These are phyloP conservation scores for Acrobasis repandana DNA, from an alignment of 2,888 invertebrate genomes.

Conservation along the genomic window DNA sequence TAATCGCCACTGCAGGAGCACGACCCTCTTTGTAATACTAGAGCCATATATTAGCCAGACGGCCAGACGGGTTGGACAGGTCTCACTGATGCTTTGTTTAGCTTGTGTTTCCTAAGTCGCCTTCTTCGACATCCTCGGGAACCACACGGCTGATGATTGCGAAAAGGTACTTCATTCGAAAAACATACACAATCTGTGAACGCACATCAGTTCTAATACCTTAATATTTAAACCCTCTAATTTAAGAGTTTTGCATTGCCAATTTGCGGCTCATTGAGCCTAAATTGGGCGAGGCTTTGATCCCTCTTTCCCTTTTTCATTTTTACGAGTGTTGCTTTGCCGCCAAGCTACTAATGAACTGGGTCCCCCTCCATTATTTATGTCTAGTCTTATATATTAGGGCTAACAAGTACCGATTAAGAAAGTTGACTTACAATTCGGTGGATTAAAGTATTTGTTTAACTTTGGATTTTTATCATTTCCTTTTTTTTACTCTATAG, in stretches of 20 bases:
- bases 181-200: no score
- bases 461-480: not conserved
- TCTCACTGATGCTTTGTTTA: no score
- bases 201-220: no score
- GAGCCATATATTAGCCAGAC: no score
- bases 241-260: constrained; percentile 61
- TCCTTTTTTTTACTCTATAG: no score
- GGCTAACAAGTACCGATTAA: constrained; percentile 20
- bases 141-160: no score
- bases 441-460: not conserved
- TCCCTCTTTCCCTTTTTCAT: constrained; percentile 63
- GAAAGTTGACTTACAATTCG: constrained; percentile 17
- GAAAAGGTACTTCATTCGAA: no score
- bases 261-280: constrained; percentile 68
- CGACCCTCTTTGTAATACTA: no score
- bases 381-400: constrained; percentile 16
- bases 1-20: no score
- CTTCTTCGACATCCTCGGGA: no score
- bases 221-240: constrained; percentile 50
- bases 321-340: constrained; percentile 62
- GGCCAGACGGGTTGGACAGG: no score
- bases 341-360: constrained; percentile 59
- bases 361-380: constrained; percentile 37
- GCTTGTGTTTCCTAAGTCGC: no score
- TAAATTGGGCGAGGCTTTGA: constrained; percentile 64